These are phyloP conservation scores for Drosophila suboccidentalis DNA, from an alignment of 2,888 invertebrate genomes.

Conservation along the genomic window DNA sequence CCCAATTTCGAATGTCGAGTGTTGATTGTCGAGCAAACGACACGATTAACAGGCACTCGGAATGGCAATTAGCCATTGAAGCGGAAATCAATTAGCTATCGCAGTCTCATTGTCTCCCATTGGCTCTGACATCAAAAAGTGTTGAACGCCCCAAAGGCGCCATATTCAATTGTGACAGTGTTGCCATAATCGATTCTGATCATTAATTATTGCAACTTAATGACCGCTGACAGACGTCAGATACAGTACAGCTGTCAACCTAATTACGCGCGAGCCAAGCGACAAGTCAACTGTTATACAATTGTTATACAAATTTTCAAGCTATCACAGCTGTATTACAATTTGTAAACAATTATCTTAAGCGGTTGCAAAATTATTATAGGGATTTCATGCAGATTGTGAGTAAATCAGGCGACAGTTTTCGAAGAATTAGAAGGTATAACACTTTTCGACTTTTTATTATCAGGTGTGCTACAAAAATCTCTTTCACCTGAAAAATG, in stretches of 20 bases:
- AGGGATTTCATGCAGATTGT: neutral
- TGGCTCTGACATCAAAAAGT: slow-evolving; percentile 14
- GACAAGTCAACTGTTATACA: slow-evolving; percentile 13
- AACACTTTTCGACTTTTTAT: neutral
- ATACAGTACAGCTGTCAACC: slow-evolving; percentile 17
- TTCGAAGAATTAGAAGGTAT: too few species aligned
- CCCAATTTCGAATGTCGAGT: slow-evolving; percentile 24
- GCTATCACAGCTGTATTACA: too few species aligned
- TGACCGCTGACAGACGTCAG: slow-evolving; percentile 36
- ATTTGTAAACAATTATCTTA: neutral
- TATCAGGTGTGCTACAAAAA: too few species aligned
- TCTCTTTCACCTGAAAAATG: too few species aligned
- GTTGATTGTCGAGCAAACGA: slow-evolving; percentile 39
- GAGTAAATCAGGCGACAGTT: neutral
- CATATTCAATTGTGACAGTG: slow-evolving; percentile 40
- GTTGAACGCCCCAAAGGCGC: slow-evolving; percentile 32
- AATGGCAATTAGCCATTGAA: slow-evolving; percentile 54
- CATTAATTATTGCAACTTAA: slow-evolving; percentile 44
- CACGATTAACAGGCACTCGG: slow-evolving; percentile 51
- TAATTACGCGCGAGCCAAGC: slow-evolving; percentile 11
- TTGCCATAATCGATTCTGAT: slow-evolving; percentile 48
- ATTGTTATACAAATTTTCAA: neutral
- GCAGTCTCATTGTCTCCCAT: neutral
- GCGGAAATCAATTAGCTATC: slow-evolving; percentile 71
- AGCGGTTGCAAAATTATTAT: neutral